phyloP scores from a whole-genome alignment of 2,888 invertebrate species.

The Cyaniris semiargus region DNA sequence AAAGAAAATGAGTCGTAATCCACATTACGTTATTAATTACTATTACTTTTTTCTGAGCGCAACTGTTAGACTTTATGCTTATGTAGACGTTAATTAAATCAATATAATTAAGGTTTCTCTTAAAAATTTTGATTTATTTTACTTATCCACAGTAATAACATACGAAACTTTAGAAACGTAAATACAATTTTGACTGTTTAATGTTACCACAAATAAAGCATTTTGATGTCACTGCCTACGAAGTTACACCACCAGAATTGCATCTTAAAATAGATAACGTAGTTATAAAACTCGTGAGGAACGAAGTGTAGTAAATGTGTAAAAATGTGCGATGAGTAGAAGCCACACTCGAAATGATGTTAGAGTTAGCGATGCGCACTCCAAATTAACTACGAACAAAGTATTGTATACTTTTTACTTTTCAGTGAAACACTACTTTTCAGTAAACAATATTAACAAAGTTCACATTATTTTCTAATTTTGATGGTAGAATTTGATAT shows the following conservation, averaged over 20 bases:
- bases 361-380: slow-evolving; percentile 7
- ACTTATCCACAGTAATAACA: no score
- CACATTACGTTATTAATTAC: no score
- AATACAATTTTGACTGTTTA: not conserved
- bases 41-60: no score
- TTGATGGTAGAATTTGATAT: not conserved
- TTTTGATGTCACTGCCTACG: not conserved
- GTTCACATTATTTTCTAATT: not conserved
- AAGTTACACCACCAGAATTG: not conserved
- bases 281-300: slow-evolving; percentile 35
- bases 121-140: no score
- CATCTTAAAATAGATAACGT: slow-evolving; percentile 33
- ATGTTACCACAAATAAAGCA: not conserved
- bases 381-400: slow-evolving; percentile 17
- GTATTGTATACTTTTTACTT: no score
- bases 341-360: slow-evolving; percentile 8
- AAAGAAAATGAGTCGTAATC: no score
- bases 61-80: no score
- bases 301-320: slow-evolving; percentile 9
- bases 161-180: not conserved
- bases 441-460: slow-evolving; percentile 16
- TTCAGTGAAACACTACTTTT: slow-evolving; percentile 1
- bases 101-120: no score
- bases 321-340: slow-evolving; percentile 11
- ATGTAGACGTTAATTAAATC: no score